These are phyloP conservation scores for Ridgeia piscesae DNA, from an alignment of 1,140 invertebrate species.

Conservation along the genomic window DNA sequence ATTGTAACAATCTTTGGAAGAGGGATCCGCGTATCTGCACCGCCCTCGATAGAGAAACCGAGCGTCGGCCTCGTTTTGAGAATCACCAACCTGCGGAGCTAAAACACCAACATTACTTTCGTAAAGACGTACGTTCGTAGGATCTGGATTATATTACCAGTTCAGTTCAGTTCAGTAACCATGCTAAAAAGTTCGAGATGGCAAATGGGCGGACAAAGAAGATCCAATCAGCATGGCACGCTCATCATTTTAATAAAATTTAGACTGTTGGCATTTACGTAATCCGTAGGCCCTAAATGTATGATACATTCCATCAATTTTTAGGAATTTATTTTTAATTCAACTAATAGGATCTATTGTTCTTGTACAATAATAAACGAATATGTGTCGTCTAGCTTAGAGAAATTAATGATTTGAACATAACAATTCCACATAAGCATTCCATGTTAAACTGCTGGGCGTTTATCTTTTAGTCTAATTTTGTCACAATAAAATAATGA, in stretches of 20 bases:
- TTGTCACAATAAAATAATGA: background rate
- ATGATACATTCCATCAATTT: too few species aligned
- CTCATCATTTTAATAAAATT: too few species aligned
- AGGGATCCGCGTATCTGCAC: conserved; percentile 90
- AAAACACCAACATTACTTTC: background rate
- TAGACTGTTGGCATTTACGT: too few species aligned
- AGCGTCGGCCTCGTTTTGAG: conserved; percentile 87
- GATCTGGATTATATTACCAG: background rate
- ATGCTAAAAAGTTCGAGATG: background rate
- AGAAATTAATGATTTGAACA: too few species aligned
- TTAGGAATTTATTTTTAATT: too few species aligned
- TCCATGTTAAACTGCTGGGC: background rate
- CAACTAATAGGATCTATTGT: too few species aligned
- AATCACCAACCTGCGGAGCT: conserved; percentile 28
- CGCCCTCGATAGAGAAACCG: conserved; percentile 95
- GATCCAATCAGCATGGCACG: too few species aligned
- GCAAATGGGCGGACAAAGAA: background rate
- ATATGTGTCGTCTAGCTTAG: too few species aligned
- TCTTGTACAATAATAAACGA: too few species aligned
- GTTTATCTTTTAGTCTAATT: background rate
- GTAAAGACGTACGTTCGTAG: background rate
- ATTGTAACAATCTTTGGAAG: conserved; percentile 94
- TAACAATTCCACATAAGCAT: background rate
- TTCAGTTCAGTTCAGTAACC: background rate
- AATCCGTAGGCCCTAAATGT: too few species aligned